phyloP scores from a whole-genome alignment of 2,888 invertebrate species.

The Callimorpha dominula region DNA sequence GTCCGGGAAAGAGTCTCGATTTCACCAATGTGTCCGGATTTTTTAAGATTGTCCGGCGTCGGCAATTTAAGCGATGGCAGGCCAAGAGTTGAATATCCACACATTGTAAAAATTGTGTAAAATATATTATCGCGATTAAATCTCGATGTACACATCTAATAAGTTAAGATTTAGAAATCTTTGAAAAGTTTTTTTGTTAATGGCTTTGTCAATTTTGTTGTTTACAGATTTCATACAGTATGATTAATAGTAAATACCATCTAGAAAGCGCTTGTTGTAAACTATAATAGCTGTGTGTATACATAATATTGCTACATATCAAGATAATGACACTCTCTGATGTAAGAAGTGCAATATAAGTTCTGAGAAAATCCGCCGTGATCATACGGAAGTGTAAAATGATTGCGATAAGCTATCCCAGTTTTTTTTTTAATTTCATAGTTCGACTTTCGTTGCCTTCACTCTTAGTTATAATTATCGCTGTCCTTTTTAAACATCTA shows the following conservation, averaged over 20 bases:
- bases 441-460: background rate
- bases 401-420: slow-evolving; percentile 11
- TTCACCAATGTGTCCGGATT: too few relatives aligned
- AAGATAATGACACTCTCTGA: slow-evolving; percentile 25
- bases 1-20: too few relatives aligned
- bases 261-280: background rate
- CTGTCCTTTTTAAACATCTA: background rate
- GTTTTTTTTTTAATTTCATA: background rate
- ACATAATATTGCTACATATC: slow-evolving; percentile 8
- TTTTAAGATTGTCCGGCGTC: too few relatives aligned
- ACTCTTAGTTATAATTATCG: background rate
- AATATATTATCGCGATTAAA: too few relatives aligned
- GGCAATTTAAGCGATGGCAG: too few relatives aligned
- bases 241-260: background rate
- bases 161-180: too few relatives aligned
- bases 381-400: slow-evolving; percentile 33
- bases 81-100: too few relatives aligned
- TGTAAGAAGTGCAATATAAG: slow-evolving; percentile 25
- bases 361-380: slow-evolving; percentile 3
- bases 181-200: too few relatives aligned
- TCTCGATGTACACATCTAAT: too few relatives aligned
- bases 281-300: background rate
- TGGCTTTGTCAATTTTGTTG: too few relatives aligned
- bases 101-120: too few relatives aligned
- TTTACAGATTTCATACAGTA: background rate